Base-by-base conservation (phyloP, 1,140 invertebrate species). In the Maconellicoccus hirsutus region DNA sequence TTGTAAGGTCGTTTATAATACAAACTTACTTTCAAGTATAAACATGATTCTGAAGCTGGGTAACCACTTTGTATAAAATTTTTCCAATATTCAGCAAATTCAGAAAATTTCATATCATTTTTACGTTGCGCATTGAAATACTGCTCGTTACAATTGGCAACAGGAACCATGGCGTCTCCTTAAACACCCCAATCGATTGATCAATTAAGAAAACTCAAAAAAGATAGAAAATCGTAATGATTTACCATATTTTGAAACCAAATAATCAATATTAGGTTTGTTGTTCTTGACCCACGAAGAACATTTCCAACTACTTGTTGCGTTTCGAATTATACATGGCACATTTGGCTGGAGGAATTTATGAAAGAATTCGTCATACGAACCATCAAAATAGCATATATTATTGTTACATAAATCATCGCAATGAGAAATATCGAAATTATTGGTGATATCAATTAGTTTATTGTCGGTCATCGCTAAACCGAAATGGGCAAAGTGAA, bases 61-160 rank as follows among this genome's bases (percentile, higher is more conserved):
- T 82, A 80, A 76, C 79, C 78, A 71, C 80, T 79, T 71, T 80
- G 74, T 73, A 78, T 78, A 73, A 80, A 82, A 42, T 82, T 78
- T 75, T 82, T 78, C 84, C 89, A 89, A 75, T 91, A 88, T 29
- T 83, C 73, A 23, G 92, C 77, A 78, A 86, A 94, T 29, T 89
- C 82, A 59, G 78, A 77, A 71, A 95, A 84, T 61, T 78, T 81
- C 82, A 88, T 87, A 63, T 83, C 80, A 75, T 81, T 76, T 80
- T 89, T 92, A 61, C 81, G 81, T 75, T 94, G 90, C 23, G 87
- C 83, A 80, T 91, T 88, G 76, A 83, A 90, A 76, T 87, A 84
- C 72, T 86, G 83, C 75, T 82, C 80, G 71, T 86, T 82, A 78
- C 92, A 96, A 78, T 94, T 83, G 70, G 90, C 89, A 19, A 94